Base-by-base conservation (phyloP, 2,888 invertebrate genomes). In the Falcaria lacertinaria region DNA sequence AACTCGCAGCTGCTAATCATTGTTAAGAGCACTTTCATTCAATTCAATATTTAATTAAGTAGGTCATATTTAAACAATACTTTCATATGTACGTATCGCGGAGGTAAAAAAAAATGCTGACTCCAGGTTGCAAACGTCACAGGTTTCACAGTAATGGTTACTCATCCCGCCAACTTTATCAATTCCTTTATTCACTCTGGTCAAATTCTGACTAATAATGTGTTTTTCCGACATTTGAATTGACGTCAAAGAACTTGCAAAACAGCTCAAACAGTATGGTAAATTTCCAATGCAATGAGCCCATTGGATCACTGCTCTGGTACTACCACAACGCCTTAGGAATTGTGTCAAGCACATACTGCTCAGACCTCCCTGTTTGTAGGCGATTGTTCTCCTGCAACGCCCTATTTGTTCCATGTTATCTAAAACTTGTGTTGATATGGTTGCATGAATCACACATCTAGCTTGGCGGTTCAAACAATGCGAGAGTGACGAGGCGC, bases 321-420 rank as follows among this genome's bases (percentile, higher is more conserved):
- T 70, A 69, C n/a, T n/a, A n/a, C n/a, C 64, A 56, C 59, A 58
- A 47, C 58, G 60, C 61, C 65, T 57, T 60, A 54, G 61, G 64
- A 83, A 79, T 75, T 74, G 72, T 83, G 81, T 82, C 80, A 78
- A 74, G 74, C 78, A 62, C 72, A 78, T 76, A 74, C 78, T 74
- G 74, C 78, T 61, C 72, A 78, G 75, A 74, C 78, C 66, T 58
- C 55, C 54, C 58, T 57, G 65, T 66, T 63, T 64, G 60, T 67
- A 57, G 53, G 48, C 69, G 71, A 78, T 76, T 78, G 80, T 79
- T 79, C 69, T 73, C 68, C 67, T 69, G 82, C 77, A 81, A 74
- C 80, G 86, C 74, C 80, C 84, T 77, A 81, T 83, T 85, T 81
- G 74, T 71, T 77, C 77, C 76, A 78, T 82, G 80, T 84, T 83